phyloP scores from a whole-genome alignment of 2,113 vertebrate genomes.

The Dolichallabes microphthalmus region DNA sequence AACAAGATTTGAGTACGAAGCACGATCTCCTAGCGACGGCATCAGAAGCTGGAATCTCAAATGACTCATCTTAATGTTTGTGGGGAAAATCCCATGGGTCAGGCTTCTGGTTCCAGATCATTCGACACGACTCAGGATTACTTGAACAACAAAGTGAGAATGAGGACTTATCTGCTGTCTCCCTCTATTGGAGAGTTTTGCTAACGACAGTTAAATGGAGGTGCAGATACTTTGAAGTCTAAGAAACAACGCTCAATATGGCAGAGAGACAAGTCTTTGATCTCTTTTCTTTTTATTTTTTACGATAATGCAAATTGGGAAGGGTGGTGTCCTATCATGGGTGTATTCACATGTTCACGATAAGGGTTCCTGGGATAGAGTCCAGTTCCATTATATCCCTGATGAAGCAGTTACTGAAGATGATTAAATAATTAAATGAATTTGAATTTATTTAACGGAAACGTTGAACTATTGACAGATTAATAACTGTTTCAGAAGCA shows the following conservation, averaged over 20 bases:
- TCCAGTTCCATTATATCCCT: neutral
- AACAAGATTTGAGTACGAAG: conserved; percentile 47
- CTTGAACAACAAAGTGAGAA: conserved; percentile 4
- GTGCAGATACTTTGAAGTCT: neutral
- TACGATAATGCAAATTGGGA: neutral
- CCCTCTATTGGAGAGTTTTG: conserved; percentile 62
- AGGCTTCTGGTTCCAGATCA: conserved; percentile 24
- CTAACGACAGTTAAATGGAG: neutral
- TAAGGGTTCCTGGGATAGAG: neutral
- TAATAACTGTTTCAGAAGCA: neutral
- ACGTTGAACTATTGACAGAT: neutral
- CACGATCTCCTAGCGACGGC: conserved; percentile 27
- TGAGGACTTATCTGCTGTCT: conserved; percentile 39
- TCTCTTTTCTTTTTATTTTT: neutral
- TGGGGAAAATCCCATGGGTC: conserved; percentile 51
- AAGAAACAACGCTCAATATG: too few species aligned
- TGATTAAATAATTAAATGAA: neutral
- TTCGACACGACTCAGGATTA: neutral
- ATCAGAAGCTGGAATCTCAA: conserved; percentile 62
- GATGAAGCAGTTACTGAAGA: neutral
- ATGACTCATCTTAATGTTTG: conserved; percentile 50
- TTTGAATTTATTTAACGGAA: neutral
- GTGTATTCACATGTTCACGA: neutral
- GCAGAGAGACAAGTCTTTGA: neutral
- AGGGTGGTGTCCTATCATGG: too few species aligned